A percentile compares a stretch with the other conserved stretches of the same genome.
These are phyloP conservation scores for Patella ulyssiponensis DNA, from an alignment of 2,888 invertebrate species.

Conservation along the genomic window DNA sequence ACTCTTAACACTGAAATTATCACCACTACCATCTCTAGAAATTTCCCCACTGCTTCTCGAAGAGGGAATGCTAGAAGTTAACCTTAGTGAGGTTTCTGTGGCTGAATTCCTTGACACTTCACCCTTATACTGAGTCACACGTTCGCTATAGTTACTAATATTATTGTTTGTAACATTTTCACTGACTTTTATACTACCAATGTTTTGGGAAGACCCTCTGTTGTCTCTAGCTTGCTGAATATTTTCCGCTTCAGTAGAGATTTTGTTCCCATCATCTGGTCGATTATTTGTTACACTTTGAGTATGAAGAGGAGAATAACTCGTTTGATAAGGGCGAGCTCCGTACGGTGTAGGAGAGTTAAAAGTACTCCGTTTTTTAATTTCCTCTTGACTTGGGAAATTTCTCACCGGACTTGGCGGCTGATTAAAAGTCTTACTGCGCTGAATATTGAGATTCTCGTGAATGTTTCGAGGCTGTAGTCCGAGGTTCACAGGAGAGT, in stretches of 20 bases:
- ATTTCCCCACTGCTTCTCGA: not conserved
- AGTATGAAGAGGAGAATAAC: not conserved
- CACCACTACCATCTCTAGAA: not conserved
- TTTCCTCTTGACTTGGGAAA: not conserved
- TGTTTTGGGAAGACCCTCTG: no score
- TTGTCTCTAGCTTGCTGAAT: no score
- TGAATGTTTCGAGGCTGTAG: not conserved
- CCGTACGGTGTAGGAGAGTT: not conserved
- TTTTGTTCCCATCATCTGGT: slow-evolving; percentile 5
- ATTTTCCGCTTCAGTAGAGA: no score
- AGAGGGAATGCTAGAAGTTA: not conserved
- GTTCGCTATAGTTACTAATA: no score
- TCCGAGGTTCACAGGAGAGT: not conserved
- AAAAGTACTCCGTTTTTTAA: not conserved
- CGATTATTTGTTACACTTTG: not conserved
- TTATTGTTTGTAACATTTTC: no score
- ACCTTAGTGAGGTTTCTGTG: not conserved
- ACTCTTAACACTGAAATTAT: not conserved
- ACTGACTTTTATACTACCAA: no score
- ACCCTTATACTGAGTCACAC: no score
- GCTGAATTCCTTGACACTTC: not conserved
- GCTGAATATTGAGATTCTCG: slow-evolving; percentile 4
- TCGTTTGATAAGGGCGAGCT: not conserved
- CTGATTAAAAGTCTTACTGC: not conserved
- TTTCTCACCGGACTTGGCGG: not conserved